phyloP scores from a whole-genome alignment of 2,888 invertebrate species.

The Papilio elwesi region DNA sequence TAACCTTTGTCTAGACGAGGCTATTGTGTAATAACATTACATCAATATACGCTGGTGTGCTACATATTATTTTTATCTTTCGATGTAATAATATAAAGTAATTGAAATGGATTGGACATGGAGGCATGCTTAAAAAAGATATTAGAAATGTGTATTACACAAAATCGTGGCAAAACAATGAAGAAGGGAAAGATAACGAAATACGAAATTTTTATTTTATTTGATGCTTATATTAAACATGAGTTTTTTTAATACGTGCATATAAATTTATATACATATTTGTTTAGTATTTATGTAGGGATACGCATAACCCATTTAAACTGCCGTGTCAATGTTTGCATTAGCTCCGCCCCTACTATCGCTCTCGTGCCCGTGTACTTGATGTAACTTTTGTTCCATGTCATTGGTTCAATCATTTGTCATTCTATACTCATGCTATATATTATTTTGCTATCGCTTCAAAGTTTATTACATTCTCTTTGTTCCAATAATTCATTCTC shows the following conservation, averaged over 20 bases:
- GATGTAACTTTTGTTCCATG: neutral
- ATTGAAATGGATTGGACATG: neutral
- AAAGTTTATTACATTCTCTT: too few relatives aligned
- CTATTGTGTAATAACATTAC: conserved; percentile 7
- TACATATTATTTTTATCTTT: conserved; percentile 2
- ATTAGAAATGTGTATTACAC: neutral
- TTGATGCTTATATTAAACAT: neutral
- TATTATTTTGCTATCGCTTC: too few relatives aligned
- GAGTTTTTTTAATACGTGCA: neutral
- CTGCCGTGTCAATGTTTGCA: neutral
- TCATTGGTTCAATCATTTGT: conserved; percentile 5
- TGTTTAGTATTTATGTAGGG: neutral
- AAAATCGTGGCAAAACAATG: neutral
- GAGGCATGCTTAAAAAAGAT: neutral
- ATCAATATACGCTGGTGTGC: neutral
- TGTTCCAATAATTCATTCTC: too few relatives aligned
- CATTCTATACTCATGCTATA: neutral
- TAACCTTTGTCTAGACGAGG: conserved; percentile 23
- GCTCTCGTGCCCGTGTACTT: neutral
- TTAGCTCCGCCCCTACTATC: neutral
- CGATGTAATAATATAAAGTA: neutral
- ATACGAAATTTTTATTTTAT: neutral
- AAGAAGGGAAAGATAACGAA: neutral
- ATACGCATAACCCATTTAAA: neutral
- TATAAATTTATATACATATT: too few relatives aligned